Evolutionary conservation across 2,888 invertebrate genomes (phyloP), one percentile per base, ranked within the genome.

Genomic region (Craniophora ligustri): DNA sequence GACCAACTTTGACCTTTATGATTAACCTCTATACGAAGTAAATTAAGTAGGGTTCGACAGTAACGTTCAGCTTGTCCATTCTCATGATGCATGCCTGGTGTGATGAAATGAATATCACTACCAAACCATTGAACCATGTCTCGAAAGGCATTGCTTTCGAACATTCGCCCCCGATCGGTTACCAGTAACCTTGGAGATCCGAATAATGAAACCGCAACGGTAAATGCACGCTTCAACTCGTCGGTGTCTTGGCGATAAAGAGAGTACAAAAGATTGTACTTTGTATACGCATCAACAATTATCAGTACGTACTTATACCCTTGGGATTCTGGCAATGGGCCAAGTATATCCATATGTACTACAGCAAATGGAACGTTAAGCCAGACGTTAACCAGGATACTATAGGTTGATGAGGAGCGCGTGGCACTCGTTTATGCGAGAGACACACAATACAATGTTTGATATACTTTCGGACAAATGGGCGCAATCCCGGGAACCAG

Each of bases 401-500:
- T n/a, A 44, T 35, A 2, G 5, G 14, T 11, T 35, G 34, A n/a
- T 7, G 26, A 1, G 34, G 34, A 1, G 44, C 34, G 0, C 44
- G 8, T 10, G 44, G 61, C 0, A 55, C 39, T 4, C 30, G 28
- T 31, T 61, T 60, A 6, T 65, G 36, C 1, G 59, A 11, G 0
- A 69, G 8, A 14, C 69, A 66, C 0, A 55, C 18, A 0, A 69
- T 1, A 32, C 70, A 70, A 16, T 70, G 67, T 0, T n/a, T 13
- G 1, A 67, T 26, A 34, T 65, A 70, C 31, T 67, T 67, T 5
- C 4, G 2, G 2, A 30, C 30, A 6, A 30, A 30, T 3, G 30
- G 2, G 1, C 13, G 11, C 3, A 30, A n/a, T 1, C 11, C 11
- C 1, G 30, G 13, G 5, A 61, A 40, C 45, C 46, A 40, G 21